Evolutionary conservation across 2,888 invertebrate genomes (phyloP).

Genomic region (Herminia tarsipennalis): DNA sequence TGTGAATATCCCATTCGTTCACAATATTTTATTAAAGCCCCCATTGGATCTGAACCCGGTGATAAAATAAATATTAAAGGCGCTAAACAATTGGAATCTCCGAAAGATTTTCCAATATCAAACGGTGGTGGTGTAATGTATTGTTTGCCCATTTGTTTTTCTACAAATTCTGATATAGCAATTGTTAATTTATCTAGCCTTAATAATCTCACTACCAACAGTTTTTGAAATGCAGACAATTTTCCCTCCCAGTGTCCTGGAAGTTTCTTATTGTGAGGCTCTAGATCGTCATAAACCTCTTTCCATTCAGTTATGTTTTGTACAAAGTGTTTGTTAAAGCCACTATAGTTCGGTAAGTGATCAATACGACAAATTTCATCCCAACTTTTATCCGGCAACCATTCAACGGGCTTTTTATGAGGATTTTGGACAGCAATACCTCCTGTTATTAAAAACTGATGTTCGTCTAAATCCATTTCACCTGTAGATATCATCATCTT

Average conservation of each 20-base stretch:
- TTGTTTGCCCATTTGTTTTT: constrained; percentile 88
- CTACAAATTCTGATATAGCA: constrained; percentile 87
- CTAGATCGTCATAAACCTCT: constrained; percentile 87
- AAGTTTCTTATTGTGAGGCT: constrained; percentile 87
- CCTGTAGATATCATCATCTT: constrained; percentile 87
- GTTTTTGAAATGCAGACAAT: constrained; percentile 88
- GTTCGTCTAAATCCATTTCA: constrained; percentile 86
- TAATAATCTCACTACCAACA: constrained; percentile 89
- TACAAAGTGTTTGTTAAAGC: constrained; percentile 84
- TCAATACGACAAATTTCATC: constrained; percentile 90
- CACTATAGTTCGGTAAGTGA: constrained; percentile 82
- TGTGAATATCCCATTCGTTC: constrained; percentile 88
- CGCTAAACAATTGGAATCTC: constrained; percentile 90
- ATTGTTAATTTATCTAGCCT: constrained; percentile 91
- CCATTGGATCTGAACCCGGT: constrained; percentile 94
- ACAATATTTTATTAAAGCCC: constrained; percentile 91
- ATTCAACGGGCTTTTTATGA: constrained; percentile 87
- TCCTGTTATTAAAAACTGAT: constrained; percentile 91
- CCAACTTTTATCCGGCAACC: constrained; percentile 92
- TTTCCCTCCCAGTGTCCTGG: constrained; percentile 88
- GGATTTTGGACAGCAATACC: constrained; percentile 89
- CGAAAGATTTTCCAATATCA: constrained; percentile 91
- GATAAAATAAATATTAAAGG: constrained; percentile 93
- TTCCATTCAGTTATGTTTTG: constrained; percentile 85
- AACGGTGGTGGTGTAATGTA: constrained; percentile 92